These are phyloP conservation scores for Nothura maculosa DNA, from an alignment of 2,797 vertebrate genomes.

Conservation along the genomic window DNA sequence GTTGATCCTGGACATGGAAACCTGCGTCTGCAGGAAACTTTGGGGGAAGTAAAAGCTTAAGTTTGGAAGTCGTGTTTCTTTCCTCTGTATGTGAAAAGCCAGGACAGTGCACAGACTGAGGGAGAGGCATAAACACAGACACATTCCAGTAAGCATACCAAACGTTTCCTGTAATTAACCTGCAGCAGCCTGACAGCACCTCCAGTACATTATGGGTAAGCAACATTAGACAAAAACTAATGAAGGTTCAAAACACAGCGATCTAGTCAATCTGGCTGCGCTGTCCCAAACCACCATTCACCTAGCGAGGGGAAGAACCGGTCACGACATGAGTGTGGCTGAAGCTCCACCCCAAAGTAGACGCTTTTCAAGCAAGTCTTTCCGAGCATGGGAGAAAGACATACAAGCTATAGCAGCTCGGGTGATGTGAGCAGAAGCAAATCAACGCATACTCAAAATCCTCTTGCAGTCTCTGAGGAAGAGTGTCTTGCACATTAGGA, in stretches of 20 bases:
- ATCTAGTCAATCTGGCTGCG: background rate
- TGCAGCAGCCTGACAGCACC: background rate
- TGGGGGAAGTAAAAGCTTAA: background rate
- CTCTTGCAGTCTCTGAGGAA: background rate
- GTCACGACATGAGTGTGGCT: background rate
- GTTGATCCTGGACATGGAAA: background rate
- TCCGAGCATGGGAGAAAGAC: background rate
- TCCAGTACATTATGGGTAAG: background rate
- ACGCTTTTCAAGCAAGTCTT: background rate
- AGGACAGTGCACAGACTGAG: constrained; percentile 36
- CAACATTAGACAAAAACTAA: background rate
- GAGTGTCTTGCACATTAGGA: background rate
- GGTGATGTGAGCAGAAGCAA: background rate
- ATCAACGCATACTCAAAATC: background rate
- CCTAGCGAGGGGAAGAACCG: background rate
- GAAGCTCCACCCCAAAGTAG: background rate
- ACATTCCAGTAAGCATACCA: constrained; percentile 22
- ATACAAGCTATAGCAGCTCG: constrained; percentile 6
- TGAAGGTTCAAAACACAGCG: background rate
- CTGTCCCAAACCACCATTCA: background rate
- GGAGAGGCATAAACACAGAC: constrained; percentile 18
- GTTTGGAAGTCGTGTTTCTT: constrained; percentile 26
- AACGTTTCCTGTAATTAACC: constrained; percentile 37
- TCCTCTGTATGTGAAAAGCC: background rate
- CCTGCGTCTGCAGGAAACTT: constrained; percentile 58